Percentiles rank a stretch among this genome's conserved stretches.
These are phyloP conservation scores for Tyto alba DNA, from an alignment of 2,113 vertebrate species.

Conservation along the genomic window DNA sequence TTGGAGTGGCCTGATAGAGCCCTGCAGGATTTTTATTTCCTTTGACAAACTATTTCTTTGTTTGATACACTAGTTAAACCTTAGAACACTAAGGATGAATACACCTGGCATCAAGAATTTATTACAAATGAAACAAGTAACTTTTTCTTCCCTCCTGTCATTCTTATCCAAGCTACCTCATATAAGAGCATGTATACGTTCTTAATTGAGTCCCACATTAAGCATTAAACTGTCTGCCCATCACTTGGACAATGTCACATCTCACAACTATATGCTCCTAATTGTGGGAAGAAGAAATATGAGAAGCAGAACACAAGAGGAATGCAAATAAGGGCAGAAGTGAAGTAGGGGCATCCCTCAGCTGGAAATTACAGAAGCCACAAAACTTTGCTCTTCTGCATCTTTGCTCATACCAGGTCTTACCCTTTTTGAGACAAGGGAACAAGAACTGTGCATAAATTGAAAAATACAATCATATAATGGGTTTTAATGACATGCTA, in stretches of 20 bases:
- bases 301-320: not conserved
- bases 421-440: not conserved
- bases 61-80: not conserved
- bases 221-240: not conserved
- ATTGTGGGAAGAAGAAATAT: not conserved
- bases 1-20: not conserved
- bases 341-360: not conserved
- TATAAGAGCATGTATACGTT: not conserved
- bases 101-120: not conserved
- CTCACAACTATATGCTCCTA: not conserved
- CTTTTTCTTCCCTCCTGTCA: not conserved
- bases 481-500: not conserved
- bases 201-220: not conserved
- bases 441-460: not conserved
- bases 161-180: not conserved
- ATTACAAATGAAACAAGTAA: not conserved
- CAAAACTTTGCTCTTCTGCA: not conserved
- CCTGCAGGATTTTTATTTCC: not conserved
- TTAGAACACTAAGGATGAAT: not conserved
- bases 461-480: not conserved
- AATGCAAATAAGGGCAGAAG: not conserved
- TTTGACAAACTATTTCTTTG: not conserved
- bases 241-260: not conserved
- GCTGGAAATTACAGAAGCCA: not conserved
- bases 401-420: not conserved